A percentile compares a stretch with the other conserved stretches of the same genome.
phyloP scores from a whole-genome alignment of 37 sponge, comb jelly and placozoan species.

The Beroe ovata region DNA sequence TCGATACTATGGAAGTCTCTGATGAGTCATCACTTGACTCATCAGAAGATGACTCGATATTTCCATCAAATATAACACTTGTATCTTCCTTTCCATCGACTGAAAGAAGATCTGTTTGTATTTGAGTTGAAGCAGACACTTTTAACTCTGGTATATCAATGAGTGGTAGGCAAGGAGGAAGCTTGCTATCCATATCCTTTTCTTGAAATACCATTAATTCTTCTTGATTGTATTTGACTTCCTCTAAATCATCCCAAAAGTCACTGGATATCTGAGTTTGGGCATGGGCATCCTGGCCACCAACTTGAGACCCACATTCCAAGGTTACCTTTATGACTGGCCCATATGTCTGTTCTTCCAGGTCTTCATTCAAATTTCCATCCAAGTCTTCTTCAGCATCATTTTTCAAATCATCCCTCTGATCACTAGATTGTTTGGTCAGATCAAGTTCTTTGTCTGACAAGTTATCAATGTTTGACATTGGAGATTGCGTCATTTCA shows the following conservation, averaged over 20 bases:
- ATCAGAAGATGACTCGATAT: background rate
- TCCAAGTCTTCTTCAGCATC: conserved; percentile 10
- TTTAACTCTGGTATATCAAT: conserved; percentile 22
- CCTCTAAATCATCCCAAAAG: conserved; percentile 55
- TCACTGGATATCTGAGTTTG: conserved; percentile 44
- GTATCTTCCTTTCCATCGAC: background rate
- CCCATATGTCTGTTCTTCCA: background rate
- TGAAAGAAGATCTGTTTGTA: conserved; percentile 51
- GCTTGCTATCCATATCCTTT: background rate
- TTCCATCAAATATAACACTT: background rate
- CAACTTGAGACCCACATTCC: conserved; percentile 57
- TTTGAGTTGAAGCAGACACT: conserved; percentile 45
- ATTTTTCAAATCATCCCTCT: background rate
- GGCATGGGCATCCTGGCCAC: conserved; percentile 37
- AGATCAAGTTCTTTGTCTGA: background rate
- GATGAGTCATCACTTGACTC: background rate
- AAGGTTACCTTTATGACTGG: conserved; percentile 28
- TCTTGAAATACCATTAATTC: background rate
- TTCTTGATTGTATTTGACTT: conserved; percentile 16
- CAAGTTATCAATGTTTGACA: background rate
- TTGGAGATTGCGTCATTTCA: background rate
- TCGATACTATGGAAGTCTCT: background rate
- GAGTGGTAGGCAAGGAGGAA: background rate
- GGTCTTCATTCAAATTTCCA: background rate
- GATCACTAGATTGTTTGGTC: background rate